These are phyloP conservation scores for Eupithecia subumbrata DNA, from an alignment of 2,888 invertebrate genomes.

Conservation along the genomic window DNA sequence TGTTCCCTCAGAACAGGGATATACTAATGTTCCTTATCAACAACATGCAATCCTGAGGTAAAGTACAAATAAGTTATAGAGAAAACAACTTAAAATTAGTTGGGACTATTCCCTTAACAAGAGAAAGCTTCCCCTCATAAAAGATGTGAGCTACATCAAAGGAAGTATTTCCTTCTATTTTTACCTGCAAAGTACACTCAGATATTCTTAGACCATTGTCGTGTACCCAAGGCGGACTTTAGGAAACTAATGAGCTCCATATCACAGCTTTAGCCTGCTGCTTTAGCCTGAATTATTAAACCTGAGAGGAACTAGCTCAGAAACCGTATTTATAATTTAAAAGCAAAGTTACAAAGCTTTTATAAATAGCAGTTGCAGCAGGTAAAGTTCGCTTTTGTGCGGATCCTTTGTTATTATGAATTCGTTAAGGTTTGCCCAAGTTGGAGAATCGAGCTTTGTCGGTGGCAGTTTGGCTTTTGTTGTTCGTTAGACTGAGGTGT, in stretches of 20 bases:
- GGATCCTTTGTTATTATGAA: constrained; percentile 52
- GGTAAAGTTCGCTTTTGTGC: constrained; percentile 52
- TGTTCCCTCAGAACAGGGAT: background rate
- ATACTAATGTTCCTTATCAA: background rate
- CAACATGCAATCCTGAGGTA: background rate
- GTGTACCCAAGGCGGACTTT: constrained; percentile 17
- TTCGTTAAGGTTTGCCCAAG: constrained; percentile 43
- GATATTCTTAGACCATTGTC: constrained; percentile 21
- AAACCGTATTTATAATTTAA: constrained; percentile 36
- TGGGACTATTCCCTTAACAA: background rate
- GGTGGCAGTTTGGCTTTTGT: constrained; percentile 1
- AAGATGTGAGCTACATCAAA: background rate
- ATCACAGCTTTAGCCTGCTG: constrained; percentile 20
- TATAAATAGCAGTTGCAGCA: constrained; percentile 52
- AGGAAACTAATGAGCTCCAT: constrained; percentile 35
- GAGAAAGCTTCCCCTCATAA: background rate
- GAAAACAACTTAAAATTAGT: background rate
- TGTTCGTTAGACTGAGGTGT: background rate
- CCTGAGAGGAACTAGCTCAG: constrained; percentile 29
- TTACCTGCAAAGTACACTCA: constrained; percentile 10
- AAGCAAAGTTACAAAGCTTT: constrained; percentile 42
- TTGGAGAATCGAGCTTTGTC: constrained; percentile 13
- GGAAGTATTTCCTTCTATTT: constrained; percentile 3
- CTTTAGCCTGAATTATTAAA: constrained; percentile 24
- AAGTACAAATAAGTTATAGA: background rate